Base-by-base conservation (phyloP, 2,797 vertebrate species). In the Peromyscus melanophrys region DNA sequence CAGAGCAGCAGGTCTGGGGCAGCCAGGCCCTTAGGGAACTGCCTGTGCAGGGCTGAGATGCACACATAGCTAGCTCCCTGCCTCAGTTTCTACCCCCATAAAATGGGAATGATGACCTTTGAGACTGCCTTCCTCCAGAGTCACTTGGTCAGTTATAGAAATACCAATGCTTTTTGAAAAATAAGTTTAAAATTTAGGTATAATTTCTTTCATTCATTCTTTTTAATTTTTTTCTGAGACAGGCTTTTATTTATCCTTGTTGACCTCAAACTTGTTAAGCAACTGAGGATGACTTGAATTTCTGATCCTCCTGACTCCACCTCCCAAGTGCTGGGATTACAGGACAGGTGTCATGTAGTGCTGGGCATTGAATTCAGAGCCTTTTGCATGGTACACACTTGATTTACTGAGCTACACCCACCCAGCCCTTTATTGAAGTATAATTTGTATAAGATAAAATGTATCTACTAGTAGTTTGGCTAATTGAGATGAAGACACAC, bases 51-150 rank as follows among this genome's bases (percentile, higher is more conserved):
- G 55, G 27, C 69, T 4, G 59, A 94, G 75, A 61, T 29, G 59
- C 21, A 63, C 21, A 40, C 19, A 43, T 25, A 57, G n/a, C n/a
- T 27, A 43, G 43, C 25, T 69, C 46, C 11, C 6, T 37, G 73
- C 65, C 55, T 86, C 75, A 65, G 67, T 92, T 77, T 95, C 92
- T 3, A 0, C 61, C 67, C 67, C 59, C 67, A 78, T 29, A 49
- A 93, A 92, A 69, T 61, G 93, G 49, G 7, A 93, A 43, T n/a
- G 40, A 65, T 23, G 77, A 81, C n/a, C 52, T 75, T 37, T 73
- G 67, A 40, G 43, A 49, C 23, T 12, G 83, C 31, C 65, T 49
- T 75, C 65, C 37, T 82, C 77, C 63, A 55, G 29, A 31, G 55
- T 75, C 76, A 83, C 52, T 67, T 87, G 77, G 27, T 40, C 55